Evolutionary conservation across 2,888 invertebrate genomes (phyloP), one percentile per base, ranked within the genome.

Genomic region (Drosophila tanythrix): DNA sequence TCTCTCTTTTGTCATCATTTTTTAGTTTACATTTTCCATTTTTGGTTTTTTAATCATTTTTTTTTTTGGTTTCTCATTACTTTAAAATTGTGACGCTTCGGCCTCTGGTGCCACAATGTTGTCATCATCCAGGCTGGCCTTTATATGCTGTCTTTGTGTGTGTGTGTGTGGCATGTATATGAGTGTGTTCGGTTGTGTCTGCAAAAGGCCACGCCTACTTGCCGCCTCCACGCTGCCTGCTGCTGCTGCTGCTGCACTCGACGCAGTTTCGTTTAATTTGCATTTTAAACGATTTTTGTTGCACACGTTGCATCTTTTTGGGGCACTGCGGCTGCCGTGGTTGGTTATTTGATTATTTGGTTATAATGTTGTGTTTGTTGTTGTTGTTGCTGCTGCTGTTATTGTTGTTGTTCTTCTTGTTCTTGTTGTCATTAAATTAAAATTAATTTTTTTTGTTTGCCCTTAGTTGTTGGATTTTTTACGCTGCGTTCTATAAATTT

Each of bases 251-350:
- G 79, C 75, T 79, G 82, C 79, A 75, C 76, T 82, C 70, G 77
- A 68, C 78, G 79, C 73, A 74, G 77, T 71, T 78, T 70, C 82
- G 76, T 82, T 90, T 89, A 89, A 87, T 87, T 87, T 87, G 87
- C 87, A 87, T 87, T 86, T 87, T 86, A 90, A 87, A 89, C 87
- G 87, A 88, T 89, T 87, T 87, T 90, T 88, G 85, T 83, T 86
- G 87, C 87, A 86, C 76, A 90, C 87, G 90, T 83, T 88, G 90
- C 87, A 88, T 74, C 74, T 83, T 88, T 89, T 58, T 63, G 64
- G 60, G 61, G 57, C 57, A 40, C 29, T 38, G 64, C 27, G 75
- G 75, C 65, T 83, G 71, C 51, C 58, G 65, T 64, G 79, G 60
- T 64, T 84, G 75, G 59, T 76, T 71, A 76, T 79, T 64, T 82